Evolutionary conservation across 2,888 invertebrate genomes (phyloP), one percentile per base, ranked within the genome.

Genomic region (Anarsia innoxiella): DNA sequence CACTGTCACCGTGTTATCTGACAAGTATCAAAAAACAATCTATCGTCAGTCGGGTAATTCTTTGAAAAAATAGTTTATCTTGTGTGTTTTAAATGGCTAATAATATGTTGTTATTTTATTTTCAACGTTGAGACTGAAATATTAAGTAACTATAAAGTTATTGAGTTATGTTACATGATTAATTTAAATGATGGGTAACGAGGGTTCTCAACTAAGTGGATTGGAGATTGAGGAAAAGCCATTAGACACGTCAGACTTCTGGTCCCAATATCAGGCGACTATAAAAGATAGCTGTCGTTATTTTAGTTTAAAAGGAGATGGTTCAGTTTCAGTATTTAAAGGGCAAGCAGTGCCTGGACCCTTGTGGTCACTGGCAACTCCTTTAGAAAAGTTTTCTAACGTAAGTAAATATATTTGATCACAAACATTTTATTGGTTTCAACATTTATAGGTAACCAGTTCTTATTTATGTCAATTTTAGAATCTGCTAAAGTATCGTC

Each of bases 401-500:
- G 94, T 93, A 71, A 59, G 73, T 31, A 12, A 10, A 36, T 19
- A 38, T 15, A 14, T 16, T 1, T 15, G 12, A 15, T 12, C 35
- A 23, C 15, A 35, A n/a, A n/a, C n/a, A 27, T 41, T 12, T 23
- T 19, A 19, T n/a, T n/a, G n/a, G n/a, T n/a, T n/a, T n/a, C n/a
- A n/a, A n/a, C 6, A 5, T 6, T 9, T 13, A 28, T 13, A 28
- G 3, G 23, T 23, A 31, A 19, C 2, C 6, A 10, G 25, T 11
- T 33, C 13, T 23, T 12, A 12, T 19, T 12, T 31, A 6, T 31
- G 74, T 85, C 45, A 31, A 40, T 87, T 88, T 37, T 72, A 96
- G 95, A 94, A 93, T 78, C 85, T 95, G 41, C 91, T 93, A 86
- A 89, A 93, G 39, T 91, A 93, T 70, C 90, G 96, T 0, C 96